Base-by-base conservation (phyloP, 2,888 invertebrate species). In the Clivina fossor region DNA sequence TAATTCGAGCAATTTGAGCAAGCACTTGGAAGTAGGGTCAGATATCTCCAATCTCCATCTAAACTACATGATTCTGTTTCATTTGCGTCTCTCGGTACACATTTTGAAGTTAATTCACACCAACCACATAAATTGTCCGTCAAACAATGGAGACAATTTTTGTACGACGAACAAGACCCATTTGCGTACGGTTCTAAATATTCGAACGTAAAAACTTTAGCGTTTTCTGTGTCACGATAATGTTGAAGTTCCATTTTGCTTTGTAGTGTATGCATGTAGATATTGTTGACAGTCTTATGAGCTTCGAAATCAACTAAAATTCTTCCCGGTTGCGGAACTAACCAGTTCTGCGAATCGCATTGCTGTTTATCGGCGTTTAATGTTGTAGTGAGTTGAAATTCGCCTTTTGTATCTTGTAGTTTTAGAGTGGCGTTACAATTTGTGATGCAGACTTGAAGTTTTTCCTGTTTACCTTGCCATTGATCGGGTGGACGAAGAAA, bases 121-220 rank as follows among this genome's bases (percentile, higher is more conserved):
- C 96, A 96, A 1, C 93, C 93, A 68, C 96, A 96, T 11, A 86
- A 81, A 1, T 90, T 86, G 72, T 95, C 94, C 0, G 89, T 86
- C 49, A 95, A 76, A 68, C 95, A 95, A 59, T 91, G 83, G 24
- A 93, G 75, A 67, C 95, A 95, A 72, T 92, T 94, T 61, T 78
- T 83, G 71, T 93, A 90, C 48, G 82, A 79, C 0, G 77, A 74
- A 68, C 94, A 94, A 20, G 85, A 79, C 0, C 90, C 90, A 56
- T 86, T 85, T 50, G 87, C 88, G 72, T 85, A 94, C 0, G 94
- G 93, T 70, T 95, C 93, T 59, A 95, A 75, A 70, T 90, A 91
- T 69, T 92, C 91, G 67, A 91, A 90, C 0, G 92, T 92, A 65
- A 92, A 91, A 0, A 90, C 88, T 78, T 90, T 90, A 1, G 86